A percentile compares a stretch with the other conserved stretches of the same genome.
These are phyloP conservation scores for Epinephelus moara DNA, from an alignment of 2,113 vertebrate genomes.

Conservation along the genomic window DNA sequence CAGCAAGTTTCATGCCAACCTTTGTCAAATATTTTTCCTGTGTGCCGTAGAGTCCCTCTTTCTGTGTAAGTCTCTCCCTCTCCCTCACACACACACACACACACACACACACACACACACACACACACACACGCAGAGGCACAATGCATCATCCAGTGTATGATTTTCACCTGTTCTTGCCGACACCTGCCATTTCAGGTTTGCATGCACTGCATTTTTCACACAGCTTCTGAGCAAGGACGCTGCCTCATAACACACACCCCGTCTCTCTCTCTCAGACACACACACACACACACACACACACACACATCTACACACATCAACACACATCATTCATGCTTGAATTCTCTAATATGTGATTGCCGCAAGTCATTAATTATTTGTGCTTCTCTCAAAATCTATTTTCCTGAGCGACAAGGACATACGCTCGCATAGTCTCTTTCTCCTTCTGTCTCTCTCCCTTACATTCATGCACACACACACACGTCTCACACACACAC, in stretches of 20 bases:
- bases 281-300: not conserved
- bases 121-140: not conserved
- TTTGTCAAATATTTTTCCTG: not conserved
- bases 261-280: not conserved
- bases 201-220: conserved; percentile 57
- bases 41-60: not conserved
- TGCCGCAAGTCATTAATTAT: conserved; percentile 54
- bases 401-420: conserved; percentile 37
- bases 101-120: conserved; percentile 4
- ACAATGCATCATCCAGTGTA: conserved; percentile 21
- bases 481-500: not conserved
- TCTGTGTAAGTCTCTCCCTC: not conserved
- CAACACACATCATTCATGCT: conserved; percentile 28
- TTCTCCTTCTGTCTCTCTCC: not conserved
- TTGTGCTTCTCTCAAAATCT: conserved; percentile 36
- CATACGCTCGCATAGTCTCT: not conserved
- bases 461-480: conserved; percentile 2
- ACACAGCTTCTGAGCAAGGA: conserved; percentile 41
- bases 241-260: conserved; percentile 32
- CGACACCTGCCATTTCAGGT: conserved; percentile 64
- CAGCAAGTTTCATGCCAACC: conserved; percentile 5
- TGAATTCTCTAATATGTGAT: conserved; percentile 52
- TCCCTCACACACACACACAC: not conserved
- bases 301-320: conserved; percentile 5
- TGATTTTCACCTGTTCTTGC: conserved; percentile 60